Evolutionary conservation across 2,888 invertebrate species (phyloP).

Genomic region (Strigamia maritima): DNA sequence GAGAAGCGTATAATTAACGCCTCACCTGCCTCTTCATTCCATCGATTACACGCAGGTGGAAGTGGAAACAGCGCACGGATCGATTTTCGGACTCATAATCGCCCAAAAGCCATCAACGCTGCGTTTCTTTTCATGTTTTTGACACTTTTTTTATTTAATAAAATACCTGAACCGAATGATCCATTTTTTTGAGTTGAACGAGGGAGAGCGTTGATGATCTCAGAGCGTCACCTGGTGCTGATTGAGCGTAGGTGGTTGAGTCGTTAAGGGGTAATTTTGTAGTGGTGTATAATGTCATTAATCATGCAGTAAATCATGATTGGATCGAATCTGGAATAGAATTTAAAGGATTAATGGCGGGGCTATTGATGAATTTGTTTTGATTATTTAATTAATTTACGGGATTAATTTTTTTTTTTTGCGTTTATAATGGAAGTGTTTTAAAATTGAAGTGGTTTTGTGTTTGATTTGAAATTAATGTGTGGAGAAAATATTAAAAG

Average conservation of each 20-base stretch:
- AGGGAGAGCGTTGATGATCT: conserved; percentile 24
- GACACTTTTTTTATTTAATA: neutral
- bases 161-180: neutral
- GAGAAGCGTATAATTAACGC: conserved; percentile 35
- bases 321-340: conserved; percentile 18
- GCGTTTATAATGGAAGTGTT: neutral
- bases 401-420: neutral
- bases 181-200: neutral
- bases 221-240: conserved; percentile 30
- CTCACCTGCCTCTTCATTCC: conserved; percentile 28
- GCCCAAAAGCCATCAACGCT: conserved; percentile 31
- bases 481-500: conserved; percentile 13
- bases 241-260: conserved; percentile 33
- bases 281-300: conserved; percentile 22
- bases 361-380: conserved; percentile 23
- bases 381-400: conserved; percentile 21
- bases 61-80: neutral
- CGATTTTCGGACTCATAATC: conserved; percentile 30
- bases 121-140: conserved; percentile 24
- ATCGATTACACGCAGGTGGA: conserved; percentile 35
- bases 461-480: conserved; percentile 27
- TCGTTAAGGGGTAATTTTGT: conserved; percentile 35
- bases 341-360: conserved; percentile 15
- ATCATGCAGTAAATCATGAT: conserved; percentile 36
- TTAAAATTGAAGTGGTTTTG: neutral